Evolutionary conservation across 2,113 vertebrate species (phyloP).

Genomic region (Synodontis membranacea): DNA sequence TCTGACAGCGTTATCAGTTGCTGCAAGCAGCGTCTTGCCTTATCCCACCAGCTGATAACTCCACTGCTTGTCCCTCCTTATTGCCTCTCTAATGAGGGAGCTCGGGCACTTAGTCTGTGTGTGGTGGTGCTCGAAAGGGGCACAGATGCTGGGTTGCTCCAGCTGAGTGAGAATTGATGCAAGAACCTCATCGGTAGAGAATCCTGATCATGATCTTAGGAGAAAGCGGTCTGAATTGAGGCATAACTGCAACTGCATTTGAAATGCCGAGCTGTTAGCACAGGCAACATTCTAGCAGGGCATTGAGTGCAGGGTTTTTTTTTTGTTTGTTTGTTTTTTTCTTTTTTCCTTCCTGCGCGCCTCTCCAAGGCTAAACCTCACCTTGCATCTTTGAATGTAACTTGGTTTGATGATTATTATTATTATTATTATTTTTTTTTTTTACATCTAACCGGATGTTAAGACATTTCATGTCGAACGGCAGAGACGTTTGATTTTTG

Average conservation of each 20-base stretch:
- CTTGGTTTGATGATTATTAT: conserved; percentile 58
- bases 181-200: conserved; percentile 4
- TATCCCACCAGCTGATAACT: conserved; percentile 36
- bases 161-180: conserved; percentile 21
- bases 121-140: conserved; percentile 20
- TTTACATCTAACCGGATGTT: conserved; percentile 50
- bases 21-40: conserved; percentile 21
- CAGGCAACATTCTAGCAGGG: conserved; percentile 34
- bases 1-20: conserved; percentile 31
- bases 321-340: not conserved
- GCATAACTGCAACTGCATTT: not conserved
- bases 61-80: conserved; percentile 18
- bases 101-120: conserved; percentile 24
- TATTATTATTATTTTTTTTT: too few species aligned
- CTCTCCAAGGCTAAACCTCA: conserved; percentile 35
- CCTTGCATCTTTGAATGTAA: conserved; percentile 70
- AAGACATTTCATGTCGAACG: conserved; percentile 52
- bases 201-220: not conserved
- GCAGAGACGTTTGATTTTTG: conserved; percentile 45
- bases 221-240: not conserved
- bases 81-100: conserved; percentile 30
- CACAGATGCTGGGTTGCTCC: conserved; percentile 37
- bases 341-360: not conserved
- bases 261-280: not conserved
- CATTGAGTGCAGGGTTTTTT: conserved; percentile 19